These are phyloP conservation scores for Cosmopolites sordidus DNA, from an alignment of 2,888 invertebrate species.

Conservation along the genomic window DNA sequence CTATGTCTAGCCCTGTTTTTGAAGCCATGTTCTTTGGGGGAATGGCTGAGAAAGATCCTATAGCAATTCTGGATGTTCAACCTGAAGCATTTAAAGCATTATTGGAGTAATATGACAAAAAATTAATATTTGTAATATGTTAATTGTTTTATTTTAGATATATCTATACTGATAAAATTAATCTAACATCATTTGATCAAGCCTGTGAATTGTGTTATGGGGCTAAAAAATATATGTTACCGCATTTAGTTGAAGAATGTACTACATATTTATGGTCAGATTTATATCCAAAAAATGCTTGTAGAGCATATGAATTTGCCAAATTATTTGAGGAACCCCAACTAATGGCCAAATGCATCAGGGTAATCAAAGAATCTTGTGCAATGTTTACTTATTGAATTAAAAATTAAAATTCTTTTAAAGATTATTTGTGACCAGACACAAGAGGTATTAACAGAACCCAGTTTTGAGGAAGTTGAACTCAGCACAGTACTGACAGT, in stretches of 20 bases:
- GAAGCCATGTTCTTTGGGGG: conserved; percentile 86
- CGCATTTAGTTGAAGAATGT: conserved; percentile 76
- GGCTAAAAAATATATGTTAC: conserved; percentile 84
- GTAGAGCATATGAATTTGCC: conserved; percentile 82
- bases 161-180: conserved; percentile 78
- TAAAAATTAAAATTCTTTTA: too few relatives aligned
- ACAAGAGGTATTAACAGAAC: conserved; percentile 67
- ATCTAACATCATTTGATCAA: conserved; percentile 76
- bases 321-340: conserved; percentile 78
- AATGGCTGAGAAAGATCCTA: conserved; percentile 73
- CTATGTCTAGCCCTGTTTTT: conserved; percentile 85
- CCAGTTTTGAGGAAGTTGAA: conserved; percentile 75
- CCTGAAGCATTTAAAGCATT: conserved; percentile 81
- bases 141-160: conserved; percentile 52
- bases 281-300: conserved; percentile 73
- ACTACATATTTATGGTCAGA: conserved; percentile 81
- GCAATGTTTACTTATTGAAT: too few relatives aligned
- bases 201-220: conserved; percentile 85
- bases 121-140: background rate
- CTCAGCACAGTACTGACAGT: conserved; percentile 69
- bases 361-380: too few relatives aligned
- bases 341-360: conserved; percentile 75
- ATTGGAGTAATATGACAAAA: conserved; percentile 59
- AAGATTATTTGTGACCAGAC: conserved; percentile 75
- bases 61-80: conserved; percentile 77